Evolutionary conservation across 2,113 vertebrate genomes (phyloP).

Genomic region (Oxyura jamaicensis): DNA sequence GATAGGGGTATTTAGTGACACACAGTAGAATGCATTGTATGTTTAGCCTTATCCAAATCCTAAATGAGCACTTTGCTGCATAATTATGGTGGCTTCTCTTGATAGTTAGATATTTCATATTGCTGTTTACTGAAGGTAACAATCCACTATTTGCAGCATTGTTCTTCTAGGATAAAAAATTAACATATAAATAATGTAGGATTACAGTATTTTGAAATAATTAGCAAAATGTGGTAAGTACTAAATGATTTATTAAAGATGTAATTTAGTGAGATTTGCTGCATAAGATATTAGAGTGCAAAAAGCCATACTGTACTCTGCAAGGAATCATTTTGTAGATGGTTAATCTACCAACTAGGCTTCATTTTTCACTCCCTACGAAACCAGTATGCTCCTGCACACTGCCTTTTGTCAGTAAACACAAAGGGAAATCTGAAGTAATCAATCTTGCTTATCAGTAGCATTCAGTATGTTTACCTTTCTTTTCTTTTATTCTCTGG

Average conservation of each 20-base stretch:
- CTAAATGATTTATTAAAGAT: slow-evolving; percentile 68
- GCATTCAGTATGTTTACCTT: slow-evolving; percentile 70
- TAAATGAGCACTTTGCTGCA: slow-evolving; percentile 27
- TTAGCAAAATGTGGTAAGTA: slow-evolving; percentile 65
- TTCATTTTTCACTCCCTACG: slow-evolving; percentile 74
- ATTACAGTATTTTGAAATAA: slow-evolving; percentile 72
- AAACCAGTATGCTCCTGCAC: slow-evolving; percentile 44
- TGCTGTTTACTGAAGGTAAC: slow-evolving; percentile 46
- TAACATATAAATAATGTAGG: slow-evolving; percentile 63
- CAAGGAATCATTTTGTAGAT: slow-evolving; percentile 57
- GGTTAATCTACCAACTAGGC: slow-evolving; percentile 57
- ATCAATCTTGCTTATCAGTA: slow-evolving; percentile 81
- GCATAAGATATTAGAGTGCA: slow-evolving; percentile 52
- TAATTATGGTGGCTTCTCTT: slow-evolving; percentile 54
- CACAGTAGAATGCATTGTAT: slow-evolving; percentile 10
- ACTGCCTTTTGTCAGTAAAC: slow-evolving; percentile 77
- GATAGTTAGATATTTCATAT: slow-evolving; percentile 20
- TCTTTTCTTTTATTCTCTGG: slow-evolving; percentile 62
- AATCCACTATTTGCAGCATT: slow-evolving; percentile 13
- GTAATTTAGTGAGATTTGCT: slow-evolving; percentile 58
- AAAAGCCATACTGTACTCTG: slow-evolving; percentile 32
- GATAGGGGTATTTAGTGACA: slow-evolving; percentile 22
- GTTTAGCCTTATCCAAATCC: slow-evolving; percentile 59
- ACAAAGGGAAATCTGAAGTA: slow-evolving; percentile 79
- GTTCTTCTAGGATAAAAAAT: slow-evolving; percentile 63